These are phyloP conservation scores for Carassius gibelio DNA, from an alignment of 2,113 vertebrate species.

Conservation along the genomic window DNA sequence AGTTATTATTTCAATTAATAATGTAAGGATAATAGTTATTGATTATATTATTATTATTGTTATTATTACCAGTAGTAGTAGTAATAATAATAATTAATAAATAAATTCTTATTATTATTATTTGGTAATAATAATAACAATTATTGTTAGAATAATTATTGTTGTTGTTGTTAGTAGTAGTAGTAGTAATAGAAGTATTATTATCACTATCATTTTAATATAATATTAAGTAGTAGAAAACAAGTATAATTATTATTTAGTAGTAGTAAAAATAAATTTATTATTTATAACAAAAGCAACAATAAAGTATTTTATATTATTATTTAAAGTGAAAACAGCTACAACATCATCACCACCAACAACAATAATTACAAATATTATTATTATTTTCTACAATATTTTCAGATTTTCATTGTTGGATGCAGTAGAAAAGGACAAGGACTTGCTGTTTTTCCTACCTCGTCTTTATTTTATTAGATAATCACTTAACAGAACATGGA, in stretches of 20 bases:
- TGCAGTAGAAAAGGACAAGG: not conserved
- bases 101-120: too few species aligned
- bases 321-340: too few species aligned
- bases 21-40: not conserved
- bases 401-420: not conserved
- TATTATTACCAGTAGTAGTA: too few species aligned
- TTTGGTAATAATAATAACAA: not conserved
- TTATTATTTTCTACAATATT: not conserved
- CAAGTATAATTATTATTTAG: too few species aligned
- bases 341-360: not conserved
- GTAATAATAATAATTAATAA: too few species aligned
- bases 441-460: not conserved
- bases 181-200: not conserved
- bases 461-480: not conserved
- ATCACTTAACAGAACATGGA: not conserved
- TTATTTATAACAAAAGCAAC: too few species aligned
- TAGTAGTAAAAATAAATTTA: too few species aligned
- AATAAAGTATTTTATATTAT: too few species aligned
- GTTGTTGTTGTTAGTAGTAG: not conserved
- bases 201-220: not conserved
- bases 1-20: not conserved
- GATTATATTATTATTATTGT: too few species aligned
- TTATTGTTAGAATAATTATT: not conserved
- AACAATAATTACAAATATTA: not conserved
- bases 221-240: too few species aligned